Base-by-base conservation (phyloP, 2,113 vertebrate genomes). In the Tinamus guttatus region DNA sequence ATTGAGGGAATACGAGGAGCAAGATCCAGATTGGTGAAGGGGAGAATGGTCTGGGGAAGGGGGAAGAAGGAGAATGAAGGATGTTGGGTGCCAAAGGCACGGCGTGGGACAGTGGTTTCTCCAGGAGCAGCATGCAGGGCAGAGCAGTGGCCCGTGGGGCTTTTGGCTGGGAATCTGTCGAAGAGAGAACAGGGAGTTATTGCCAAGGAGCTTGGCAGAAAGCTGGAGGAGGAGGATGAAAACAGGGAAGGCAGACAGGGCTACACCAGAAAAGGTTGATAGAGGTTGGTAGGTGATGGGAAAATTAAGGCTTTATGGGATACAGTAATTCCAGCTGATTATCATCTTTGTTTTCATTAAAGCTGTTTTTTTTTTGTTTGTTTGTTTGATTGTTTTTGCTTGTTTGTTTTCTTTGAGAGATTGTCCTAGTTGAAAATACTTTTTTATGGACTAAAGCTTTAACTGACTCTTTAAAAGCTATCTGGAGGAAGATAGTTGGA, bases 81-180 rank as follows among this genome's bases (percentile, higher is more conserved):
- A 76, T 15, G 12, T 32, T 25, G 7, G 0, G 20, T 16, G 47
- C 32, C 27, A 40, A 36, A 18, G 8, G 13, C 0, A 0, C 24
- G 34, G 3, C 41, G 17, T n/a, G 25, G 21, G 13, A 30, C n/a
- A 30, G 16, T 2, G 28, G 15, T 41, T 36, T 47, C 21, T 62
- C 41, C 30, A 27, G 63, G 45, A 7, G 5, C 19, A 34, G 7
- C 22, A 25, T 51, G n/a, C 3, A 30, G 21, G 21, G 43, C 14
- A 69, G 43, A 51, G 7, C 3, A 4, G 13, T 63, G 45, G 4
- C 7, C 81, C 9, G 14, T 63, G 38, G 28, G 11, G 7, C 49
- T 54, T 41, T 28, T 30, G 15, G 36, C 38, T 58, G 51, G 27
- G 36, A 6, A 20, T 16, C 32, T 22, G 27, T 7, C 45, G 8